Conservation (phyloP, 2,113 vertebrate species). For the Propithecus coquereli region DNA sequence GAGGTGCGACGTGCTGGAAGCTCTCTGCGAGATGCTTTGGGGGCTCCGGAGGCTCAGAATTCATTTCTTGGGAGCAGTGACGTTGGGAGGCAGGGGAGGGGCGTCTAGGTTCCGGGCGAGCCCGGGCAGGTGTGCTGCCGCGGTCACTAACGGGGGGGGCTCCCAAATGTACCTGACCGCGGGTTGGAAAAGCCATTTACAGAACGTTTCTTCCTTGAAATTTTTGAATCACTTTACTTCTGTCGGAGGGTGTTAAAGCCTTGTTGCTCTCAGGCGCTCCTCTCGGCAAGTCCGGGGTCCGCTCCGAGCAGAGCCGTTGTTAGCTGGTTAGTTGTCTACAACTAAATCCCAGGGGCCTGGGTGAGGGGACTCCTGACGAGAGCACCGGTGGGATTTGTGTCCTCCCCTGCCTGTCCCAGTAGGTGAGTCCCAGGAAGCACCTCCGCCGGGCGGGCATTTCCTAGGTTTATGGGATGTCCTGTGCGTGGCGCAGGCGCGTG, state of each 20-base stretch:
- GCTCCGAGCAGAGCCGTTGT: fast-evolving
- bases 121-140: fast-evolving
- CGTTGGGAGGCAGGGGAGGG: fast-evolving
- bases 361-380: no score
- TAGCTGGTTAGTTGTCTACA: neutral
- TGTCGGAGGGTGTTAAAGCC: fast-evolving
- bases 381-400: neutral
- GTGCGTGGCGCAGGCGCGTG: fast-evolving
- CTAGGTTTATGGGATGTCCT: fast-evolving
- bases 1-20: fast-evolving
- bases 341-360: neutral
- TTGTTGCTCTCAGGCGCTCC: fast-evolving
- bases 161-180: fast-evolving
- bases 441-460: neutral
- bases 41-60: fast-evolving
- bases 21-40: neutral
- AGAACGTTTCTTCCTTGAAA: neutral
- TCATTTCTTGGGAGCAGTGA: neutral
- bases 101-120: neutral
- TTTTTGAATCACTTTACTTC: neutral
- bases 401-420: neutral
- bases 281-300: fast-evolving
- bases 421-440: neutral
- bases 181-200: neutral
- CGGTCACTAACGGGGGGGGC: neutral